Base-by-base conservation (phyloP, 2,888 invertebrate species). In the Iphiclides podalirius region DNA sequence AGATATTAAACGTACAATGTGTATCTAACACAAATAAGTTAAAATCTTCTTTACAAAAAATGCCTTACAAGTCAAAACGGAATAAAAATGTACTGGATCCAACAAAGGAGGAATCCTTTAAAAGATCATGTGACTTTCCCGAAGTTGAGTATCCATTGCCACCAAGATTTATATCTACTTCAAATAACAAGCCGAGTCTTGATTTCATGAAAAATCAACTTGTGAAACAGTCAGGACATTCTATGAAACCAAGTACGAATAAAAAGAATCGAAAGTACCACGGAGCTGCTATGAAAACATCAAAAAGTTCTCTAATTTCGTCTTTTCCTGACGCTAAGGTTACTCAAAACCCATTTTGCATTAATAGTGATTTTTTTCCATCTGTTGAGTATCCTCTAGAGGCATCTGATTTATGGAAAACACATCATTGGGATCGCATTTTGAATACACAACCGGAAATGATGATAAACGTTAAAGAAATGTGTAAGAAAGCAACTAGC, bases 331-430 rank as follows among this genome's bases (percentile, higher is more conserved):
- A 60, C 41, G 45, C 50, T 41, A 37, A 53, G 7, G 39, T 53
- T 9, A 40, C 49, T 9, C 42, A 55, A 8, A 55, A 60, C 15
- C 47, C 63, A 1, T 52, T 50, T 14, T 61, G 55, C 33, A 61
- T 66, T 11, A 52, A 55, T 15, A 61, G 67, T 44, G 59, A 56
- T 6, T 47, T 54, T 12, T 86, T 82, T 60, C 83, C 84, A 13
- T 79, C 81, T 54, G 74, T 82, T 1, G 74, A 80, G 54, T 85
- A 82, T 61, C 85, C 85, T 8, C 54, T 77, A 4, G 68, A 62
- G 36, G 66, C 66, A 36, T 64, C 63, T 42, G 84, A 84, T 13
- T 70, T 70, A 3, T 81, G 80, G 83, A 56, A 50, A 12, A 72
- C 75, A 1, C 70, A 65, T 40, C 79, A 70, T 54, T 77, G 78